A percentile compares a stretch with the other conserved stretches of the same genome.
phyloP scores from a whole-genome alignment of 1,140 invertebrate species.

The Temnothorax nylanderi region DNA sequence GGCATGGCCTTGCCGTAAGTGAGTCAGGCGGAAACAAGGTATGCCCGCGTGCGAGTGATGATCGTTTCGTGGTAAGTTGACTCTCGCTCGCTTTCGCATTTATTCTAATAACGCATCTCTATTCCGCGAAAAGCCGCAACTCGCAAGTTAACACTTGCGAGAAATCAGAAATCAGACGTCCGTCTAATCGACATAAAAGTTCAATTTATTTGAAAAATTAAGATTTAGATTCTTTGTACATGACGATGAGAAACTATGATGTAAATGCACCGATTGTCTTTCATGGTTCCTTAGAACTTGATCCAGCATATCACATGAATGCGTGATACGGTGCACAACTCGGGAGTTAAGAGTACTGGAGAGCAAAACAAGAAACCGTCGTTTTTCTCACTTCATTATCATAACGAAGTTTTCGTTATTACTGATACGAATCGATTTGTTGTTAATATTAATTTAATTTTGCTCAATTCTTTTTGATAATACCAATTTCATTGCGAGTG shows the following conservation, averaged over 20 bases:
- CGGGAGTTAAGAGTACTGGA: background rate
- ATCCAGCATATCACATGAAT: background rate
- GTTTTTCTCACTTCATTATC: background rate
- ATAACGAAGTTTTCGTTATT: background rate
- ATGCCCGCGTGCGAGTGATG: constrained; percentile 57
- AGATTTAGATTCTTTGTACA: background rate
- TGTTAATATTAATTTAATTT: background rate
- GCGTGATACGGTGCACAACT: background rate
- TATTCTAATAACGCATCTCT: background rate
- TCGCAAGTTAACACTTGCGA: background rate
- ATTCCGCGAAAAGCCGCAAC: constrained; percentile 21
- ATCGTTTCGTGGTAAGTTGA: constrained; percentile 59
- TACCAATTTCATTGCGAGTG: background rate
- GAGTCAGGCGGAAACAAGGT: constrained; percentile 73
- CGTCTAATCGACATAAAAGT: background rate
- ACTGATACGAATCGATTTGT: background rate
- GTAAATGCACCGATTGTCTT: background rate
- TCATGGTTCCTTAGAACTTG: background rate
- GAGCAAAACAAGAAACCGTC: background rate
- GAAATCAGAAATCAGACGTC: background rate
- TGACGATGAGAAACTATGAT: background rate
- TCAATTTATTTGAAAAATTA: background rate
- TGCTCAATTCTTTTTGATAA: background rate
- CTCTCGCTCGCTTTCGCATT: constrained; percentile 42
- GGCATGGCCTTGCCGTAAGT: constrained; percentile 71